Percentiles rank a stretch among this genome's conserved stretches.
phyloP scores from a whole-genome alignment of 2,113 vertebrate genomes.

The Tychaedon coryphoeus region DNA sequence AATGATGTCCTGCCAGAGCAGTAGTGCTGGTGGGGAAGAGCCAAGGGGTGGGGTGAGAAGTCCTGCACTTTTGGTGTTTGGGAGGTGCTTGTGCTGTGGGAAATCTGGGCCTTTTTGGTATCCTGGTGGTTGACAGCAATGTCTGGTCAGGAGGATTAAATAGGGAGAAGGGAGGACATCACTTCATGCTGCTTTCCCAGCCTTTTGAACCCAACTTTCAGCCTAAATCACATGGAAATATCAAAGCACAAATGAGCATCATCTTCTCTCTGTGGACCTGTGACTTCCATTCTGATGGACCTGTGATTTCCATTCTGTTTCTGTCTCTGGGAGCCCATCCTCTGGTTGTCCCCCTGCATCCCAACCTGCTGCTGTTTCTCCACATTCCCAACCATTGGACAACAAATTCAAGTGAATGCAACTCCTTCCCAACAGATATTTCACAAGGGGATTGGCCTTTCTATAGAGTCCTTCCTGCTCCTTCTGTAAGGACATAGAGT shows the following conservation, averaged over 20 bases:
- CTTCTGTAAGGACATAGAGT: background rate
- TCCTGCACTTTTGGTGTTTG: background rate
- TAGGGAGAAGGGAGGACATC: background rate
- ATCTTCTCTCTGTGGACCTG: background rate
- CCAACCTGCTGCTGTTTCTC: background rate
- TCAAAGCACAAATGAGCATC: background rate
- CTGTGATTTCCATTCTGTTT: background rate
- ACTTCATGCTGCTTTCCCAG: background rate
- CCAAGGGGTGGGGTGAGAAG: background rate
- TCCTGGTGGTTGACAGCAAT: background rate
- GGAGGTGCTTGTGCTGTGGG: background rate
- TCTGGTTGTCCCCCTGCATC: background rate
- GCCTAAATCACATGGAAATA: background rate
- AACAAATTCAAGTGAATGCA: background rate
- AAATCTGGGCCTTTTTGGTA: background rate
- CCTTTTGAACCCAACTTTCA: background rate
- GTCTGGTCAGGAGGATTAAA: background rate
- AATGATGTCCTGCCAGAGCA: background rate
- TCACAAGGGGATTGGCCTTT: background rate
- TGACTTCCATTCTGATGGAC: background rate
- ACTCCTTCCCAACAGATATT: background rate
- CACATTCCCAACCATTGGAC: background rate
- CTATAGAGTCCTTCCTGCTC: background rate
- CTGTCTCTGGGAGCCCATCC: background rate
- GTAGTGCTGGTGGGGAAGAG: background rate